Conservation (phyloP, 2,113 vertebrate species). For the Daphoenositta chrysoptera region DNA sequence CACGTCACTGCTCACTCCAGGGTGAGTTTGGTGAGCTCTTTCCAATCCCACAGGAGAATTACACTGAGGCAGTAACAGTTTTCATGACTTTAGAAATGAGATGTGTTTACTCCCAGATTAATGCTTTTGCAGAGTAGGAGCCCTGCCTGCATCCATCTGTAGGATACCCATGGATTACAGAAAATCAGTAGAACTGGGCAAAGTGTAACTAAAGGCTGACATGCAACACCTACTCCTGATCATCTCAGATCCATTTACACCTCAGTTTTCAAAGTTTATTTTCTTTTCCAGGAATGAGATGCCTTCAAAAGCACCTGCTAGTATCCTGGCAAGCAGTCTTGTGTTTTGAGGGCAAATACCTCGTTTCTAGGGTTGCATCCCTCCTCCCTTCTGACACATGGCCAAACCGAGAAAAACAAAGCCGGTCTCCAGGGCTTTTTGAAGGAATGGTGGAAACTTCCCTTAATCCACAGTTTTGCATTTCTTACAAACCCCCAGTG, state of each 20-base stretch:
- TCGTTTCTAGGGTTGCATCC: background rate
- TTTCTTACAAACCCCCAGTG: background rate
- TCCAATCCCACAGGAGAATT: background rate
- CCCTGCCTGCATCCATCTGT: background rate
- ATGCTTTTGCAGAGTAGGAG: background rate
- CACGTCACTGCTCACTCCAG: background rate
- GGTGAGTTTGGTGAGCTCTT: background rate
- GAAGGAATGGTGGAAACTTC: background rate
- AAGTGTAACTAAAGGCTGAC: background rate
- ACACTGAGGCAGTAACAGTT: background rate
- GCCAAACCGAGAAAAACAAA: constrained; percentile 11
- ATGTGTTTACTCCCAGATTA: background rate
- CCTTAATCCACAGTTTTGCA: background rate
- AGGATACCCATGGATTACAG: background rate
- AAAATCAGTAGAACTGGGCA: background rate
- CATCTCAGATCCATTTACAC: background rate
- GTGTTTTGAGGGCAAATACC: background rate
- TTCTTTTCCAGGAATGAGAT: constrained; percentile 4
- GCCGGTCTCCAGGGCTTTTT: background rate
- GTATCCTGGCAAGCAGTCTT: background rate
- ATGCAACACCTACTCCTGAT: background rate
- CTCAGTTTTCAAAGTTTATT: background rate
- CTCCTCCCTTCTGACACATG: background rate
- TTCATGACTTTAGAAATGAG: background rate
- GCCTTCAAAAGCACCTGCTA: background rate